Evolutionary conservation across 1,140 invertebrate species (phyloP).

Genomic region (Drosophila hydei): DNA sequence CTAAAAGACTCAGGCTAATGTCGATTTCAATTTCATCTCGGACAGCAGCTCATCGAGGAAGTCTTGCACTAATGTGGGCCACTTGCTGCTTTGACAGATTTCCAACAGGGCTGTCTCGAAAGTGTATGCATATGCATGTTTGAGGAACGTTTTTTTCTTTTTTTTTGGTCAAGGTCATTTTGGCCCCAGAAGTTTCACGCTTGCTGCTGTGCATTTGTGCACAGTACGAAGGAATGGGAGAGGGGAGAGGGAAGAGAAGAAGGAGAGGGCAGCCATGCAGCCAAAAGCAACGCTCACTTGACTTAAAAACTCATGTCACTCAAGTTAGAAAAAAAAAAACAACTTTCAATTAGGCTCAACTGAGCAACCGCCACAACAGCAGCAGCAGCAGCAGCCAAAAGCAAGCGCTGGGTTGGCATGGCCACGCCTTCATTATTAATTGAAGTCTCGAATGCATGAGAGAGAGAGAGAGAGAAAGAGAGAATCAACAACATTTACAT

Average conservation of each 20-base stretch:
- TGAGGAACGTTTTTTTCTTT: neutral
- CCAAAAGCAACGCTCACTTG: conserved; percentile 7
- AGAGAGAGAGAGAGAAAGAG: neutral
- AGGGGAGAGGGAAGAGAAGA: no score
- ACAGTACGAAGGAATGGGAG: neutral
- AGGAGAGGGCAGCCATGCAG: neutral
- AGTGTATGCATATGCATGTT: neutral
- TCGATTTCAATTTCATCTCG: no score
- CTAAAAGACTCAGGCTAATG: no score
- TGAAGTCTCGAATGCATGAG: conserved; percentile 7
- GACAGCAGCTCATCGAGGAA: no score
- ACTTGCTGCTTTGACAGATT: neutral
- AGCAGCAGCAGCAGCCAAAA: neutral
- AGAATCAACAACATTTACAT: conserved; percentile 35
- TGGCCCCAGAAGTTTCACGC: conserved; percentile 14
- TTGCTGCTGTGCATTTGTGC: conserved; percentile 20
- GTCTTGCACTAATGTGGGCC: neutral
- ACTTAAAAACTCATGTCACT: conserved; percentile 20
- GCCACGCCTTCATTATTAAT: conserved; percentile 32
- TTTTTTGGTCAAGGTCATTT: conserved; percentile 40
- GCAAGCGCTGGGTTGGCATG: conserved; percentile 4
- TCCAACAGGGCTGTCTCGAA: neutral
- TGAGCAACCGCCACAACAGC: neutral
- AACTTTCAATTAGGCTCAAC: conserved; percentile 21
- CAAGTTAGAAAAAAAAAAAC: conserved; percentile 12